Conservation (phyloP, 2,888 invertebrate species). For the Drosophila fulvimacula region DNA sequence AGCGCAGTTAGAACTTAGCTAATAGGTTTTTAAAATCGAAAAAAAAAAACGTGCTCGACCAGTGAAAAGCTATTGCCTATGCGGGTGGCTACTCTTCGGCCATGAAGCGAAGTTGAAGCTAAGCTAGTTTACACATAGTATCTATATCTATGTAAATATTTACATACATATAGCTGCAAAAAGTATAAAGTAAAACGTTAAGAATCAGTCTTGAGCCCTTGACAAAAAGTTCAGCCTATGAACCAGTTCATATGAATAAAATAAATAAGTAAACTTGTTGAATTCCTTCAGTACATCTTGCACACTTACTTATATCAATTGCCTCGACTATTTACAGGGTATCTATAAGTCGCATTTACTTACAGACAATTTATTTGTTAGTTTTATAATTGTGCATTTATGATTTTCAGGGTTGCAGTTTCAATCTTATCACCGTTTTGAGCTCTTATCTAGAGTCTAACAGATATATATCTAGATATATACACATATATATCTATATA, state of each 20-base stretch:
- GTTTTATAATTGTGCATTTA: slow-evolving; percentile 17
- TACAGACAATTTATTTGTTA: background rate
- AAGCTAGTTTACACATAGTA: no score
- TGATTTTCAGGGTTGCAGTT: slow-evolving; percentile 18
- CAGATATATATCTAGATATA: background rate
- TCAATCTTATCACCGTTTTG: slow-evolving; percentile 26
- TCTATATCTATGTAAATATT: no score
- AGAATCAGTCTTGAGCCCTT: no score
- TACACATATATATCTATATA: background rate
- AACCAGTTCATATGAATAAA: background rate
- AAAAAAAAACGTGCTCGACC: background rate
- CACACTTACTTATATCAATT: no score
- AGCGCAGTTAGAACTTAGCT: slow-evolving; percentile 7
- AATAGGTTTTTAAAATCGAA: background rate
- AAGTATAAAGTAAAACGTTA: no score
- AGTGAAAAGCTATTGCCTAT: background rate
- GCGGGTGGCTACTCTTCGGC: background rate
- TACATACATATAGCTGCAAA: no score
- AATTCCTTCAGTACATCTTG: background rate
- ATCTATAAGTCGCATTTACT: background rate
- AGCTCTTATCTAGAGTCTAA: slow-evolving; percentile 26
- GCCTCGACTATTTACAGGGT: background rate
- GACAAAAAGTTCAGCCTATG: background rate
- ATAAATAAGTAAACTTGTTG: background rate
- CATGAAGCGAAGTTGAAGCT: background rate